Evolutionary conservation across 1,140 invertebrate genomes (phyloP).

Genomic region (Asobara japonica): DNA sequence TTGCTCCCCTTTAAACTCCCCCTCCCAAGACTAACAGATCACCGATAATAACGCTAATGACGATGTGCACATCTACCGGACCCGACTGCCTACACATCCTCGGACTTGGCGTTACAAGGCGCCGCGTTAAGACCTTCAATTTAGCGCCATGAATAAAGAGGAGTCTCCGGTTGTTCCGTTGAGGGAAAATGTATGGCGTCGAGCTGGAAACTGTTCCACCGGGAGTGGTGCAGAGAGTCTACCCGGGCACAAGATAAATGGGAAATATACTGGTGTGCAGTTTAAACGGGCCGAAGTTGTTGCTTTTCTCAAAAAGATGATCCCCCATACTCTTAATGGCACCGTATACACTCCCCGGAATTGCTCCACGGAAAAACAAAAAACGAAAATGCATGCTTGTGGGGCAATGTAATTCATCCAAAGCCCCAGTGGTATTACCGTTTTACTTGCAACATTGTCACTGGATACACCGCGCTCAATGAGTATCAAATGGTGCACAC

Average conservation of each 20-base stretch:
- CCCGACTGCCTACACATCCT: not conserved
- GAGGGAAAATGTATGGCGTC: slow-evolving; percentile 14
- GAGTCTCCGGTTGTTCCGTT: slow-evolving; percentile 1
- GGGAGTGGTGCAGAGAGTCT: slow-evolving; percentile 1
- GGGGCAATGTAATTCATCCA: not conserved
- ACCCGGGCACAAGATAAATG: slow-evolving; percentile 1
- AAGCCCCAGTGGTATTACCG: not conserved
- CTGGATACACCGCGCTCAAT: not conserved
- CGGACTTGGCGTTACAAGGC: slow-evolving; percentile 7
- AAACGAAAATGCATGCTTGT: too few species aligned
- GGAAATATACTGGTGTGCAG: slow-evolving; percentile 4
- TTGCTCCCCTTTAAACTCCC: not conserved
- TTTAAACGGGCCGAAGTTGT: not conserved
- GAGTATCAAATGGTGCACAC: not conserved
- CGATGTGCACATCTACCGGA: not conserved
- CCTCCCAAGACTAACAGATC: not conserved
- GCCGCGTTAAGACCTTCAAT: slow-evolving; percentile 26
- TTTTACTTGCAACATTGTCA: not conserved
- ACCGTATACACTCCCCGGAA: not conserved
- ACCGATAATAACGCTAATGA: not conserved
- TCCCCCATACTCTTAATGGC: not conserved
- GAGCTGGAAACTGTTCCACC: slow-evolving; percentile 24
- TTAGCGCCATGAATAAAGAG: slow-evolving; percentile 29
- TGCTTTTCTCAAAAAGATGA: not conserved
- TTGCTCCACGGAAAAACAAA: not conserved